phyloP scores from a whole-genome alignment of 2,113 vertebrate genomes.

The Sterrhoptilus dennistouni region DNA sequence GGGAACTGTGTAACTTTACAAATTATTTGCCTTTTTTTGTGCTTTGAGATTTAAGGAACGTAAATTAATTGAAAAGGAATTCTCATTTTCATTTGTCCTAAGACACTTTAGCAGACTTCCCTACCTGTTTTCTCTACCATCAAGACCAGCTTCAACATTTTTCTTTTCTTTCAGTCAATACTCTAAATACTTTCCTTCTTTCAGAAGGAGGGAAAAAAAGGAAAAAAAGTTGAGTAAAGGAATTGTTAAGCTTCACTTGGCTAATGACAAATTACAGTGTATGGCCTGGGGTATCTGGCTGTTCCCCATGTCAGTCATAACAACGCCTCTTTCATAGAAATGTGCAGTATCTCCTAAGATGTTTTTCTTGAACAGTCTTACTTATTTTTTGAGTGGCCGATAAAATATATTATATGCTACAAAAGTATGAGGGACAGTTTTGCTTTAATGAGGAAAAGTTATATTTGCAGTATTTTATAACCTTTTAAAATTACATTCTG shows the following conservation, averaged over 20 bases:
- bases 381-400: background rate
- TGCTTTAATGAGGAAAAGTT: background rate
- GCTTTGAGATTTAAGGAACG: background rate
- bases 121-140: background rate
- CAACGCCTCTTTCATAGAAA: background rate
- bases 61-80: background rate
- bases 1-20: background rate
- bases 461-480: background rate
- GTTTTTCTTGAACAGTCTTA: background rate
- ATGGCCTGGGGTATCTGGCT: background rate
- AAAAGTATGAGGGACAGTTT: background rate
- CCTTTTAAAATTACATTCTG: background rate
- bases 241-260: background rate
- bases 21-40: background rate
- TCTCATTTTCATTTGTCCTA: background rate
- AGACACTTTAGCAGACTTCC: background rate
- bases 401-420: accelerated
- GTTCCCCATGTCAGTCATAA: background rate
- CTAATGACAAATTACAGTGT: background rate
- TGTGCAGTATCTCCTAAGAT: background rate
- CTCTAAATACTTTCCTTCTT: background rate
- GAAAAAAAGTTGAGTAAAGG: background rate
- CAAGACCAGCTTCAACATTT: background rate
- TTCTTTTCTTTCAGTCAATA: background rate
- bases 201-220: background rate